These are phyloP conservation scores for Thalassoma bifasciatum DNA, from an alignment of 2,113 vertebrate genomes.

Conservation along the genomic window DNA sequence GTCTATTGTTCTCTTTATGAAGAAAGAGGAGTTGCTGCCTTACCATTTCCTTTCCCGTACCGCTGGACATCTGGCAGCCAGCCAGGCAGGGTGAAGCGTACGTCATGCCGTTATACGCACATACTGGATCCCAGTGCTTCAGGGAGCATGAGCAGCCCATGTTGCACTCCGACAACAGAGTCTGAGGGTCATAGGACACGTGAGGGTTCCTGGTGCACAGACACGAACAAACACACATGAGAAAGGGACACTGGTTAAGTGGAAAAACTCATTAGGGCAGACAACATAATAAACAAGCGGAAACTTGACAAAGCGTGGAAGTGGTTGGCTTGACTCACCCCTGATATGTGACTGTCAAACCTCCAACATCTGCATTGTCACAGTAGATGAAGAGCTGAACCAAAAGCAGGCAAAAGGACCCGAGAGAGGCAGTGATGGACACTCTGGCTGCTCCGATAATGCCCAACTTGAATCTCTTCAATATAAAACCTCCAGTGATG, in stretches of 20 bases:
- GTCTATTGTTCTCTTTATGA: too few relatives aligned
- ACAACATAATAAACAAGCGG: background rate
- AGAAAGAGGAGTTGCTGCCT: slow-evolving; percentile 40
- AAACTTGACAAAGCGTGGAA: background rate
- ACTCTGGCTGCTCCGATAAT: slow-evolving; percentile 88
- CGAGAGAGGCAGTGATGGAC: slow-evolving; percentile 73
- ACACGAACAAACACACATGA: background rate
- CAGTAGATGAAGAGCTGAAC: slow-evolving; percentile 87
- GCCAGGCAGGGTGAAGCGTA: slow-evolving; percentile 93
- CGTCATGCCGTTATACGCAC: slow-evolving; percentile 91
- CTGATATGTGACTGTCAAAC: slow-evolving; percentile 89
- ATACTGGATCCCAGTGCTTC: slow-evolving; percentile 94
- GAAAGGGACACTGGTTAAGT: background rate
- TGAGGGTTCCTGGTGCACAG: slow-evolving; percentile 71
- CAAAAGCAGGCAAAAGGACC: slow-evolving; percentile 84
- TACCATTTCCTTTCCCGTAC: slow-evolving; percentile 85
- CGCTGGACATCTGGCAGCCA: slow-evolving; percentile 86
- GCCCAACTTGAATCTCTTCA: slow-evolving; percentile 89
- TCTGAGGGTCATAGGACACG: slow-evolving; percentile 76
- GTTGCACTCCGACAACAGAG: slow-evolving; percentile 90
- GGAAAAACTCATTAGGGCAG: too few relatives aligned
- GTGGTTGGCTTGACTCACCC: slow-evolving; percentile 81
- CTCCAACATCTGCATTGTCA: slow-evolving; percentile 88
- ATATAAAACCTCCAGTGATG: slow-evolving; percentile 89
- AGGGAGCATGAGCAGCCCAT: slow-evolving; percentile 87